Evolutionary conservation across 2,888 invertebrate genomes (phyloP), one percentile per base, ranked within the genome.

Genomic region (Sympetrum striolatum): DNA sequence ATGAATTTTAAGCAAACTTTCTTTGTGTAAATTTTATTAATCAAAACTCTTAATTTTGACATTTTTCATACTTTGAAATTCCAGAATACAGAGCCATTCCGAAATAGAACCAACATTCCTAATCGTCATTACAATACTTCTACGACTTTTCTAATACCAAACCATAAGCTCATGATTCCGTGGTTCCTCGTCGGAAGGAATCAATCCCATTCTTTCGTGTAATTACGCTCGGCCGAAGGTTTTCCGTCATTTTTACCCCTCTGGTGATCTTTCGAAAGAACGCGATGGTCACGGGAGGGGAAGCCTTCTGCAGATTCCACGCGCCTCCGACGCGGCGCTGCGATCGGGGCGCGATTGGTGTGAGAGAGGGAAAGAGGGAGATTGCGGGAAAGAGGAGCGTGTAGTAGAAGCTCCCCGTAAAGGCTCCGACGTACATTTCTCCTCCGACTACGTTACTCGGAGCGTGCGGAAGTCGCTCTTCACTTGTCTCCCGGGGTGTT

Each of bases 401-500:
- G 81, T 64, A 82, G 81, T 81, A 48, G 81, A 80, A 82, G 22
- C 58, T 53, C 22, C 39, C 82, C 58, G 18, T 53, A 10, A 81
- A 37, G n/a, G 39, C 22, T 44, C 48, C 58, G 6, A 10, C 39
- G 22, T 15, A 18, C 18, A 35, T 39, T 35, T 22, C 82, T 4
- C 39, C 48, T 15, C 35, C 81, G n/a, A 53, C 58, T 35, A n/a
- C 79, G 48, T 60, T 53, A 92, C 92, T 92, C 92, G 39, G 53
- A 80, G 86, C 90, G 92, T 81, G 91, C 91, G 91, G 91, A 92
- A 92, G 92, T 92, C 92, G 93, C 92, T 93, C 92, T 92, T 93
- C 93, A 93, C 92, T 92, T 92, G 92, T 91, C 92, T 91, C 90
- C 91, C 93, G 93, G 92, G 53, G 58, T 8, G 53, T n/a, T 18